Base-by-base conservation (phyloP, 2,888 invertebrate species). In the Cacoxenus indagator region DNA sequence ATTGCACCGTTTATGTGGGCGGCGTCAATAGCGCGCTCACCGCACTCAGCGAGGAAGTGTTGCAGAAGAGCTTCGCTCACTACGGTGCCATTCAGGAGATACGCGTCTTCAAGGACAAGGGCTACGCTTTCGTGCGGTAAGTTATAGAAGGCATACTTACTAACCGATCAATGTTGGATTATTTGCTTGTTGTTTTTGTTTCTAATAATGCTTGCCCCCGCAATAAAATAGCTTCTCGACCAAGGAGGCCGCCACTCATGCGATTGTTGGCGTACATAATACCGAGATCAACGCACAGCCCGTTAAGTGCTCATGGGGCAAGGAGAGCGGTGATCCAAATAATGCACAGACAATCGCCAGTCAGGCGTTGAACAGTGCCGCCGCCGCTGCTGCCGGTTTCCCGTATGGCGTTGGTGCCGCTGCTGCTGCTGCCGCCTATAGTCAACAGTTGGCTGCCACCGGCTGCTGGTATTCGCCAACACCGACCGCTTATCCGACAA, bases 221-320 rank as follows among this genome's bases (percentile, higher is more conserved):
- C 37, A 29, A 43, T 29, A 1, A 57, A 65, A 2, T 89, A 98
- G 98, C 89, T 99, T 98, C 91, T 95, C 96, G n/a, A 97, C 96
- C 71, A 99, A 99, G 90, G 98, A 99, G 90, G 95, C 97, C 70
- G 99, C 99, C 70, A 96, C 98, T 61, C 97, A 98, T 88, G 99
- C 99, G 73, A 99, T 99, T 77, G 97, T 98, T 64, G 96, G 96
- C 2, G 96, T 98, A 65, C 98, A 99, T 90, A 99, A 98, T 89
- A 96, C 96, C 4, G 98, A 98, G 85, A 94, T 99, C 78, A 96
- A 96, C 88, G 98, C 98, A 0, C 97, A 98, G 88, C 93, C 95
- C 0, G 97, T 99, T 66, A 98, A 98, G 88, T 99, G 99, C 89
- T 98, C 98, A 81, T 99, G 99, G 99, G 99, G 99, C 69, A 98